Base-by-base conservation (phyloP, 2,797 vertebrate species). In the Echeneis naucrates region DNA sequence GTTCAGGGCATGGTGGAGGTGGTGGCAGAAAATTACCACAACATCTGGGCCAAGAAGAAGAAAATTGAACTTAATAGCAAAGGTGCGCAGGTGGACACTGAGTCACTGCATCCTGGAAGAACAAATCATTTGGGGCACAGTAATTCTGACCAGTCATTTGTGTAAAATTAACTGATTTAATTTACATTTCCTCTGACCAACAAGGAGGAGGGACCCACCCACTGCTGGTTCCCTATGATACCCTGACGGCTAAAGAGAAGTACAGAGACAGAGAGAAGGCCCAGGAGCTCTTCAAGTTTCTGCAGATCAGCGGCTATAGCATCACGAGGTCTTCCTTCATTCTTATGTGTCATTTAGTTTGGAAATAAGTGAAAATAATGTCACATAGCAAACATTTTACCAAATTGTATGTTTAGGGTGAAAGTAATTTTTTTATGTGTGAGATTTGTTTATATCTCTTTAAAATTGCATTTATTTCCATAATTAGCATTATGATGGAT, bases 31-130 rank as follows among this genome's bases (percentile, higher is more conserved):
- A 99, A 99, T 84, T 99, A 99, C 88, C 98, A 99, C 91, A 99
- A 97, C 86, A 99, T 99, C 90, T 99, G 98, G 98, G 96, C 98
- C 80, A 99, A 96, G 93, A 99, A 99, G 94, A 99, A 99, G 95
- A 99, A 98, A 89, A 83, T 90, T 54, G 98, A 99, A 64, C 94
- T 99, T 30, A 91, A 94, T 75, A 96, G 95, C 88, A 99, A 96
- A 98, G 97, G 98, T 99, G 81, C 27, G 77, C 37, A 2, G 13
- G 37, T 53, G 17, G 69, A 55, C 19, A 48, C 2, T 24, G 2
- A 2, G 3, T 40, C 14, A 5, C 19, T 1, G 26, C 11, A 33
- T 19, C 4, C 19, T 37, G 5, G 9, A 8, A 27, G 19, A 5
- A 2, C 16, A 9, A 23, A 30, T 21, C 5, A 21, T 60, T 48